Base-by-base conservation (phyloP, 2,888 invertebrate species). In the Linyphia triangularis region DNA sequence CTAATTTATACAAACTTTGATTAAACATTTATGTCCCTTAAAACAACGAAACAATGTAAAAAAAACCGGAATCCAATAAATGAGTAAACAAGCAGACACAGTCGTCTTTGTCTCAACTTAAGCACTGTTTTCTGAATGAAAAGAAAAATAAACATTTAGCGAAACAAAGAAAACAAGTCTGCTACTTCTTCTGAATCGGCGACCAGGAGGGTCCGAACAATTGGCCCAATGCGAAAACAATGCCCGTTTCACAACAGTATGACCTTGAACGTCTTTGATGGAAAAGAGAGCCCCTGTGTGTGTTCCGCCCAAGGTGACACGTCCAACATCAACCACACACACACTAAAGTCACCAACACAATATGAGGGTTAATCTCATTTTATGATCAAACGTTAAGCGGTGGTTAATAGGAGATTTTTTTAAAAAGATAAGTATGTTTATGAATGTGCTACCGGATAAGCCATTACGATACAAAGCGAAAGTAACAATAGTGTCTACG, bases 221-320 rank as follows among this genome's bases (percentile, higher is more conserved):
- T 77, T 26, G 61, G 37, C 63, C 43, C 37, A 26, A 33, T 19
- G 33, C 13, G 24, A 63, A 77, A 26, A 77, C 77, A 77, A 77
- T 77, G 40, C 61, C 22, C 61, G 61, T 77, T 77, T 77, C 77
- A 63, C 63, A 63, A 63, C 22, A 2, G 9, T 40, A 4, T 59
- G 70, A 26, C 81, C 81, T 81, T 81, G 81, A 59, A 57, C 16
- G 26, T 16, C 37, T 30, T 37, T 57, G n/a, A 40, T 22, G 26
- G 59, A 2, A 69, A 57, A 79, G 30, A 37, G 61, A 28, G 22
- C 19, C 28, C 73, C 28, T 70, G 24, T 28, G n/a, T 30, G 26
- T 65, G 51, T 40, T 26, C 13, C 3, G 24, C 51, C 37, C 86
- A 79, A 86, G 79, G 86, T 79, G 79, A 79, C 79, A 79, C 72